Percentiles rank a stretch among this genome's conserved stretches.
phyloP scores from a whole-genome alignment of 2,113 vertebrate species.

The Morone chrysops region DNA sequence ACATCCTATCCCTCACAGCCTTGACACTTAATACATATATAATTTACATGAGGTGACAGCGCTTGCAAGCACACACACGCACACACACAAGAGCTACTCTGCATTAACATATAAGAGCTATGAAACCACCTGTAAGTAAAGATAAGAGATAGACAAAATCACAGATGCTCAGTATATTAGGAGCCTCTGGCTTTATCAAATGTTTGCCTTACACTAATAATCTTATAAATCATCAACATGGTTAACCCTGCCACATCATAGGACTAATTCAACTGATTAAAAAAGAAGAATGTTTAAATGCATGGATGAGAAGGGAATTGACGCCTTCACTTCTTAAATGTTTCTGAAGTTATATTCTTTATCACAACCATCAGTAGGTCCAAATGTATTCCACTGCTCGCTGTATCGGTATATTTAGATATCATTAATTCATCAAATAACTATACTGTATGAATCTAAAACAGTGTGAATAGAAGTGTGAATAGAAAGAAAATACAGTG shows the following conservation, averaged over 20 bases:
- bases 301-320: too few species aligned
- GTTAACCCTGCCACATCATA: background rate
- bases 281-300: background rate
- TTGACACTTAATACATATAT: conserved; percentile 56
- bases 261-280: background rate
- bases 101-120: conserved; percentile 15
- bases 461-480: too few species aligned
- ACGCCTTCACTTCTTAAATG: background rate
- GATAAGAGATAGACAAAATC: background rate
- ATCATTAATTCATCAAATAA: background rate
- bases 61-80: background rate
- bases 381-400: background rate
- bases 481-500: background rate
- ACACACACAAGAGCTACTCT: background rate
- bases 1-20: conserved; percentile 35
- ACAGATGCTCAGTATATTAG: background rate
- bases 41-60: conserved; percentile 44
- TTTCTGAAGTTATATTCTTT: background rate
- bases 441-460: background rate
- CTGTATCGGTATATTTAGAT: background rate
- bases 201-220: background rate
- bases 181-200: background rate
- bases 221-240: background rate
- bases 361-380: background rate
- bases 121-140: conserved; percentile 28